Conservation (phyloP, 2,888 invertebrate species). For the Machimus atricapillus region DNA sequence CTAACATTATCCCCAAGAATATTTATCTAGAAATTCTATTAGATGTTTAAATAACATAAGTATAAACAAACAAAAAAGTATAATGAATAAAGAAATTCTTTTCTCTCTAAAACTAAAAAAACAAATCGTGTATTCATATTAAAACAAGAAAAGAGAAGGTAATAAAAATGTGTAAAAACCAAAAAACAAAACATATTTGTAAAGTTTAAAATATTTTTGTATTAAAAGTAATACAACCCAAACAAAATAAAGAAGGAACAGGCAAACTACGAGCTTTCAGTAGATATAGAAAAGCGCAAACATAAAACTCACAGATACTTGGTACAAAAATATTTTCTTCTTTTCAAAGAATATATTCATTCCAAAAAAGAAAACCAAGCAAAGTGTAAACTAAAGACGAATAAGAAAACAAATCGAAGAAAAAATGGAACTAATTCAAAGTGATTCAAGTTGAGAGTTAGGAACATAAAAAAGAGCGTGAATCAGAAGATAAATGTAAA, state of each 20-base stretch:
- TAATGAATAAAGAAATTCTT: background rate
- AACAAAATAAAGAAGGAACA: background rate
- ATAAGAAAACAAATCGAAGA: background rate
- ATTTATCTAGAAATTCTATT: constrained; percentile 29
- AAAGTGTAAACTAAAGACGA: background rate
- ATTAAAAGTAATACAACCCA: background rate
- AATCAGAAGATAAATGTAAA: background rate
- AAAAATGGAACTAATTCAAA: background rate
- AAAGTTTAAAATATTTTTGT: constrained; percentile 27
- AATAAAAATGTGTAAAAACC: background rate
- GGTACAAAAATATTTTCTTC: constrained; percentile 25
- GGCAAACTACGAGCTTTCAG: background rate
- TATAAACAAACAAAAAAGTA: background rate
- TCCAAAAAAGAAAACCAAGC: background rate
- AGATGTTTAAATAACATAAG: constrained; percentile 32
- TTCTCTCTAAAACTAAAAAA: constrained; percentile 13
- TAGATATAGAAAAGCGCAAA: background rate
- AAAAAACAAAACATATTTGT: background rate
- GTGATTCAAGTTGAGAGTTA: background rate
- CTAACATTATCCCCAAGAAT: constrained; percentile 17
- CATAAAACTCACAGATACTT: background rate
- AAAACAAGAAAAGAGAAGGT: background rate
- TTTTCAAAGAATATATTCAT: background rate
- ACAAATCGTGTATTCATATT: background rate
- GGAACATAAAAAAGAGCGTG: background rate